A percentile compares a stretch with the other conserved stretches of the same genome.
Evolutionary conservation across 2,113 vertebrate genomes (phyloP).

Genomic region (Sturnira hondurensis): DNA sequence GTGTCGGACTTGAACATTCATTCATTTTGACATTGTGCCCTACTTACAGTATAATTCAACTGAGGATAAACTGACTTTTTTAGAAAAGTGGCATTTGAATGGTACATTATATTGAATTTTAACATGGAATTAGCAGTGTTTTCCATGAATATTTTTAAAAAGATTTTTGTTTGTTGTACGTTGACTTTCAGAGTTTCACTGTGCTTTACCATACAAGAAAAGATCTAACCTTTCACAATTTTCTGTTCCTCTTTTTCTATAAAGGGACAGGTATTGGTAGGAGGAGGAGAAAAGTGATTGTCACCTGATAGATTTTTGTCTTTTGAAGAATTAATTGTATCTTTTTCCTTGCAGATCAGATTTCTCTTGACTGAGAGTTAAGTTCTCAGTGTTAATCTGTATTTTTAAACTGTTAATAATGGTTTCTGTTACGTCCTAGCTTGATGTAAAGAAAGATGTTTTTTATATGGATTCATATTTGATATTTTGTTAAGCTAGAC

Average conservation of each 20-base stretch:
- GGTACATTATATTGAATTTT: not conserved
- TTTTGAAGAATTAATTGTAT: not conserved
- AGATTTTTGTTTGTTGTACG: not conserved
- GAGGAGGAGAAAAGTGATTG: not conserved
- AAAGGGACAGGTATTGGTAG: not conserved
- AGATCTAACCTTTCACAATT: not conserved
- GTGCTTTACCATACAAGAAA: not conserved
- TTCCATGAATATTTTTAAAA: not conserved
- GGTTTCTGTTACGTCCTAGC: not conserved
- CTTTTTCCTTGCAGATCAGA: not conserved
- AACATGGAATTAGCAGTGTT: not conserved
- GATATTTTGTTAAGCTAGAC: constrained; percentile 24
- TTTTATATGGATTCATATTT: not conserved
- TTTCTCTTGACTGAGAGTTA: constrained; percentile 29
- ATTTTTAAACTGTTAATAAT: constrained; percentile 28
- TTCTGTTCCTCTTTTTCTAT: not conserved
- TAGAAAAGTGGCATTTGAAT: not conserved
- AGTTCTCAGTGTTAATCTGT: constrained; percentile 24
- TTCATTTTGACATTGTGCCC: not conserved
- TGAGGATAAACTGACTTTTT: not conserved
- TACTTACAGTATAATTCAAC: not conserved
- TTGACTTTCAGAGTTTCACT: not conserved
- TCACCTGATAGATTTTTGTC: not conserved
- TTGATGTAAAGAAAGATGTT: not conserved
- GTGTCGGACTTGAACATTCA: not conserved